Evolutionary conservation across 2,113 vertebrate species (phyloP).

Genomic region (Acanthisitta chloris): DNA sequence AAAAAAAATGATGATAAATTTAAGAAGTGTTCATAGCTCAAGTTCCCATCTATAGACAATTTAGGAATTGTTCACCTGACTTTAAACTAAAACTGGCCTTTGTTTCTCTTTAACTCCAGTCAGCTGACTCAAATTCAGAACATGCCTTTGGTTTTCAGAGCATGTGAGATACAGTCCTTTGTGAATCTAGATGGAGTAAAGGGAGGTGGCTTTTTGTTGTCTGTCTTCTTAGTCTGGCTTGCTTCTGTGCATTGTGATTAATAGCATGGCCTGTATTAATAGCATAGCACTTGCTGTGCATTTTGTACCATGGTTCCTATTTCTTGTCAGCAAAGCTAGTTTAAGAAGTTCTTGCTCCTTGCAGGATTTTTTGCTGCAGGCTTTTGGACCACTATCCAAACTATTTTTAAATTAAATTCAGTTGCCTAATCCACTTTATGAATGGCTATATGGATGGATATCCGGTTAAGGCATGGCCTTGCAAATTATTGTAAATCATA

Average conservation of each 20-base stretch:
- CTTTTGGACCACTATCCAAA: background rate
- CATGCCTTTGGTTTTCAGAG: background rate
- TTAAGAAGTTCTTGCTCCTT: background rate
- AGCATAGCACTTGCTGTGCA: background rate
- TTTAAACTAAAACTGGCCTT: background rate
- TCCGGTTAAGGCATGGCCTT: background rate
- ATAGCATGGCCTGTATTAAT: background rate
- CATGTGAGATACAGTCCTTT: background rate
- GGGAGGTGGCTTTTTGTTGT: background rate
- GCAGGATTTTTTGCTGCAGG: background rate
- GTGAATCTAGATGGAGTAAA: background rate
- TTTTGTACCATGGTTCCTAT: background rate
- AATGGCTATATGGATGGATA: background rate
- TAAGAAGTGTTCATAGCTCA: background rate
- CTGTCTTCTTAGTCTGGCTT: background rate
- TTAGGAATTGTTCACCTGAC: background rate
- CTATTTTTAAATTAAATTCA: background rate
- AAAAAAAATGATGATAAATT: background rate
- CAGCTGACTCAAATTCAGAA: background rate
- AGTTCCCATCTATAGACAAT: background rate
- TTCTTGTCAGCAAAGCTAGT: background rate
- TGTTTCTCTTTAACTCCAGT: background rate
- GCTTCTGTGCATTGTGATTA: background rate
- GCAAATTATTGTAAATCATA: background rate
- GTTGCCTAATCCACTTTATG: background rate